Base-by-base conservation (phyloP, 2,113 vertebrate genomes). In the Ciconia boyciana region DNA sequence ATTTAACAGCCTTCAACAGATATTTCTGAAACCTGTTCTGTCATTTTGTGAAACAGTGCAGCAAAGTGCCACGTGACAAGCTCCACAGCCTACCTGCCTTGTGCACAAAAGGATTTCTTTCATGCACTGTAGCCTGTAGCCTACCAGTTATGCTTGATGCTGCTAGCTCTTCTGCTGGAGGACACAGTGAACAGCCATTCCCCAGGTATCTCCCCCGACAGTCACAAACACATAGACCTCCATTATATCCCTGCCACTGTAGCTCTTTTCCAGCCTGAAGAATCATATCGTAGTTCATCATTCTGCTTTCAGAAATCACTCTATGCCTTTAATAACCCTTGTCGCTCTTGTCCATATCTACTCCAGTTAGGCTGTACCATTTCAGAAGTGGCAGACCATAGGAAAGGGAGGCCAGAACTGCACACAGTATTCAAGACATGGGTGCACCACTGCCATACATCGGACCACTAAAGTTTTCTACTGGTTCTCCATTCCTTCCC, bases 201-300 rank as follows among this genome's bases (percentile, higher is more conserved):
- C 43, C 13, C 16, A 55, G 28, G 18, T 1, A 44, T 3, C 13
- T 3, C 18, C 36, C 13, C 43, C 5, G 3, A 65, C 36, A 61
- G 10, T 3, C 83, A 51, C 39, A 62, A 20, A 31, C 25, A 19
- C 31, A 18, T 1, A 44, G 25, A 48, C 4, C 13, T 55, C 49
- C 28, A 5, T 36, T 22, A 36, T 36, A 36, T 61, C 58, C 22
- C 58, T 36, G 58, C 22, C 58, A 32, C 34, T 26, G 20, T 15
- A 77, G 64, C 22, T 25, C 28, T 65, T 49, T 32, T n/a, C 17
- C 46, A 91, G n/a, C 13, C 60, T 48, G 20, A 66, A 65, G 10
- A 91, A 49, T 7, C 0, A 0, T 1, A 43, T 0, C 2, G 1
- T 1, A 72, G 17, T 11, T 24, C 64, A 55, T 39, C 39, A 36